These are phyloP conservation scores for Thysanoteuthis rhombus DNA, from an alignment of 2,888 invertebrate genomes.

Conservation along the genomic window DNA sequence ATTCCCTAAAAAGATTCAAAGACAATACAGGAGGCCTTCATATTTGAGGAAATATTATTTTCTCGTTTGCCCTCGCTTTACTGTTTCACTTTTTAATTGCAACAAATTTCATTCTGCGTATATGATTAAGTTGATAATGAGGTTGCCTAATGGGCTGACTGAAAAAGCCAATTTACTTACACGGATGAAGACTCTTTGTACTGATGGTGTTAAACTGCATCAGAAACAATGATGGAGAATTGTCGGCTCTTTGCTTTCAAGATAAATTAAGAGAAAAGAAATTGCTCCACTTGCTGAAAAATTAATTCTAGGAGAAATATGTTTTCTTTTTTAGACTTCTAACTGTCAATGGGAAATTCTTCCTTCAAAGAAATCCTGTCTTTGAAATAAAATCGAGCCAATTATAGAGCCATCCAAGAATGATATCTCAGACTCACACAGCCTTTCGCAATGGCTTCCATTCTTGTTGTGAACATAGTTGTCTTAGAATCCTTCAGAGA, in stretches of 20 bases:
- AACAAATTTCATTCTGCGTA: not conserved
- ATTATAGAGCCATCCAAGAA: not conserved
- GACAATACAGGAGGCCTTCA: not conserved
- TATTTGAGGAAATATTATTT: not conserved
- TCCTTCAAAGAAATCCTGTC: not conserved
- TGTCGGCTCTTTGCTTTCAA: not conserved
- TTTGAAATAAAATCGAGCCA: not conserved
- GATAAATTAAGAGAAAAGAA: not conserved
- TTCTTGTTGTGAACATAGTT: too few relatives aligned
- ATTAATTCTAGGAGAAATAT: not conserved
- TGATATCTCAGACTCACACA: not conserved
- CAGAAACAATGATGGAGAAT: not conserved
- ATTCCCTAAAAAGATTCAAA: not conserved
- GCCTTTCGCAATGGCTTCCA: too few relatives aligned
- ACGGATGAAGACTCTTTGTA: not conserved
- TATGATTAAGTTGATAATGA: not conserved
- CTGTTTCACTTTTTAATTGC: not conserved
- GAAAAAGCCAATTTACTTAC: not conserved
- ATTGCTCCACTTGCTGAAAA: not conserved
- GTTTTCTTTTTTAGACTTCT: not conserved
- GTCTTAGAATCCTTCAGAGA: too few relatives aligned
- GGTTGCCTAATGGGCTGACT: not conserved
- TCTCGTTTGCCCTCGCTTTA: not conserved
- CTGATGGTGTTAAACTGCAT: not conserved
- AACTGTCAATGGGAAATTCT: not conserved